phyloP scores from a whole-genome alignment of 2,797 vertebrate genomes.

The Anomalospiza imberbis region DNA sequence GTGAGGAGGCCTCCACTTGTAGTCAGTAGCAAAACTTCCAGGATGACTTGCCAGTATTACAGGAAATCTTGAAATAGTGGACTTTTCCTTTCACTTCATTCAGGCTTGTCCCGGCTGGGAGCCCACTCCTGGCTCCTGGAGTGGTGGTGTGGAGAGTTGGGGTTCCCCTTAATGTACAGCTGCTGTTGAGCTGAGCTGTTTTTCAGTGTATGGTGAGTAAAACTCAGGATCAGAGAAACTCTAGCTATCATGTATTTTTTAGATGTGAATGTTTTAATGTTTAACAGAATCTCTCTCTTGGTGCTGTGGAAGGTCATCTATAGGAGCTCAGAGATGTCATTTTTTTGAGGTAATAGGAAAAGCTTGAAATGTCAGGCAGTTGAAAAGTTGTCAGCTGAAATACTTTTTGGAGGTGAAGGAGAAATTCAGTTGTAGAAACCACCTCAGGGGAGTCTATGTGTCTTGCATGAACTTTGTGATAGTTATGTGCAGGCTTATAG shows the following conservation, averaged over 20 bases:
- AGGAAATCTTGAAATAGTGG: not conserved
- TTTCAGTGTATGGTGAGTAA: not conserved
- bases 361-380: not conserved
- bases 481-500: fast-evolving
- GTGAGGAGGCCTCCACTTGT: not conserved
- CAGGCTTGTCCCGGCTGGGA: not conserved
- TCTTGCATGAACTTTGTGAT: not conserved
- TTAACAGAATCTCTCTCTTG: not conserved
- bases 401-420: not conserved
- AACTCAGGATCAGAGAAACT: not conserved
- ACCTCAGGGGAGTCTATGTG: not conserved
- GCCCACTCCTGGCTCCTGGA: not conserved
- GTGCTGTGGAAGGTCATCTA: not conserved
- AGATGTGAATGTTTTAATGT: not conserved
- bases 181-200: not conserved
- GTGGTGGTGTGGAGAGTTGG: not conserved
- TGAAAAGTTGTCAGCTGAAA: not conserved
- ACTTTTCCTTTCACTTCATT: not conserved
- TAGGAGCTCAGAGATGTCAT: not conserved
- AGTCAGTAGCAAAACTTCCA: not conserved
- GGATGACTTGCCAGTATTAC: not conserved
- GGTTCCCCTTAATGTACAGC: not conserved
- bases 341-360: not conserved
- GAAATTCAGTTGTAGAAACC: not conserved
- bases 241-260: not conserved